Evolutionary conservation across 2,888 invertebrate genomes (phyloP).

Genomic region (Philaethria dido): DNA sequence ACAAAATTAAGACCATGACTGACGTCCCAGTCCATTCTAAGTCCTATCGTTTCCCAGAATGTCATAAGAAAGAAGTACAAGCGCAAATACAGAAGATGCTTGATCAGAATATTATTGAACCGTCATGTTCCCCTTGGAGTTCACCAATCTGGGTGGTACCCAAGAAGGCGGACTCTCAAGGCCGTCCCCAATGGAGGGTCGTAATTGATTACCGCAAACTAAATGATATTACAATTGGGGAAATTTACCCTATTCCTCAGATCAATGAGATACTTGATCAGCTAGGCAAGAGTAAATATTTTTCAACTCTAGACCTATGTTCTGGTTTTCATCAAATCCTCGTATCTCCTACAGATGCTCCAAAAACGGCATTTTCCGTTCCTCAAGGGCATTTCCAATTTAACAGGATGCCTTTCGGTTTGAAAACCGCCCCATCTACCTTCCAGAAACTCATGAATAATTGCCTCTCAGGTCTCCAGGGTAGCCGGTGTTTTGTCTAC

Average conservation of each 20-base stretch:
- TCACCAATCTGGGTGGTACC: too few species aligned
- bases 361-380: constrained; percentile 45
- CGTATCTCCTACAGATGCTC: background rate
- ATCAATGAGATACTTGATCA: constrained; percentile 48
- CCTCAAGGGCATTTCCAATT: constrained; percentile 42
- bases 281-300: constrained; percentile 46
- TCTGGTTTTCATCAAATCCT: constrained; percentile 44
- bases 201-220: constrained; percentile 44
- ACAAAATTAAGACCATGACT: constrained; percentile 40
- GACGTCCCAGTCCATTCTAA: constrained; percentile 41
- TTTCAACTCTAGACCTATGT: constrained; percentile 38
- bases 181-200: constrained; percentile 45
- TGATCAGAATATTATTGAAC: constrained; percentile 45
- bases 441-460: constrained; percentile 45
- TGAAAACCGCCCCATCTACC: constrained; percentile 41
- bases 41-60: constrained; percentile 46
- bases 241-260: constrained; percentile 47
- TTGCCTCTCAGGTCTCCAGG: constrained; percentile 44
- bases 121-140: constrained; percentile 46
- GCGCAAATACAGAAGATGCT: constrained; percentile 45
- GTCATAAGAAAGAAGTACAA: constrained; percentile 44
- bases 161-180: constrained; percentile 47
- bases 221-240: constrained; percentile 46
- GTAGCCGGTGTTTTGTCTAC: constrained; percentile 43
- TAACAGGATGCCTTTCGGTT: constrained; percentile 38